Evolutionary conservation across 2,888 invertebrate genomes (phyloP).

Genomic region (Lutraria lutraria): DNA sequence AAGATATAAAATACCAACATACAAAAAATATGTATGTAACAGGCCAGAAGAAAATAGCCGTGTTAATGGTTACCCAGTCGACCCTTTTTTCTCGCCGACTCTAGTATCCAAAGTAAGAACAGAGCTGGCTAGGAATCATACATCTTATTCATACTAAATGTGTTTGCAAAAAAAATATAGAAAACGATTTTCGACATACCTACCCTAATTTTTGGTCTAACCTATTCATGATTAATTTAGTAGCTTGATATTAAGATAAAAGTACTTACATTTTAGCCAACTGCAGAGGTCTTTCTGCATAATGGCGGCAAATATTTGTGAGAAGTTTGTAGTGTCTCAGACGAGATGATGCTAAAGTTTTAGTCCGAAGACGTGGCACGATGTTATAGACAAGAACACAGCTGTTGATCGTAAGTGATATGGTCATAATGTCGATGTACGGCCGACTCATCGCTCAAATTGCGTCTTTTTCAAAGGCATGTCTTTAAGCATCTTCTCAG

Average conservation of each 20-base stretch:
- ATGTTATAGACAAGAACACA: slow-evolving; percentile 60
- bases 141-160: no score
- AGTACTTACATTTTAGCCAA: slow-evolving; percentile 65
- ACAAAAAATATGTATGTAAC: no score
- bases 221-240: no score
- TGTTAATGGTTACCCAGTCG: no score
- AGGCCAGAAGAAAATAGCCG: no score
- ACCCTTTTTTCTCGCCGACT: no score
- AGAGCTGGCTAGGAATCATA: no score
- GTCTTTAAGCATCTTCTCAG: background rate
- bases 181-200: no score
- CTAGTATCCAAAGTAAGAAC: no score
- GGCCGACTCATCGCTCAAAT: slow-evolving; percentile 38
- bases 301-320: slow-evolving; percentile 47
- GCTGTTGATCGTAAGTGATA: slow-evolving; percentile 66
- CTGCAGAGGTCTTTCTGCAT: slow-evolving; percentile 46
- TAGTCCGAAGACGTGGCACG: slow-evolving; percentile 42
- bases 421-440: slow-evolving; percentile 55
- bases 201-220: no score
- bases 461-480: background rate
- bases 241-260: background rate
- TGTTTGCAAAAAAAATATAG: no score
- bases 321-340: slow-evolving; percentile 34
- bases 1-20: no score
- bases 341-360: slow-evolving; percentile 11